Evolutionary conservation across 2,888 invertebrate genomes (phyloP).

Genomic region (Pammene aurita): DNA sequence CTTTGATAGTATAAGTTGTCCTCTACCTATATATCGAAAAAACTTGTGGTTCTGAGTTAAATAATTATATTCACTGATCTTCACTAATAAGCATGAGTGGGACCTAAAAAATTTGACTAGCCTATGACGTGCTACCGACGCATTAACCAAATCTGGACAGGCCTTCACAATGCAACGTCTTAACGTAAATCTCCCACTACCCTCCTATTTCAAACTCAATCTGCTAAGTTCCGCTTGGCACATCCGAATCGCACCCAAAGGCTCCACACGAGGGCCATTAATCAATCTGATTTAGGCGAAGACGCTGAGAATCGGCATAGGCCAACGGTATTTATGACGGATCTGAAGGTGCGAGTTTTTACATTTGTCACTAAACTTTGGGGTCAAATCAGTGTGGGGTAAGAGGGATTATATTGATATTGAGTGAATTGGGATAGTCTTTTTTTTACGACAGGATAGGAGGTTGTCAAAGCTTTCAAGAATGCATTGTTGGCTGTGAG

Average conservation of each 20-base stretch:
- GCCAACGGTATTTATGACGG: conserved; percentile 29
- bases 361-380: conserved; percentile 26
- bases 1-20: no score
- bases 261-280: conserved; percentile 33
- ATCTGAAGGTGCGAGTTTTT: background rate
- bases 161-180: background rate
- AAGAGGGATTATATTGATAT: background rate
- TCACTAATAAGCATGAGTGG: no score
- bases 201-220: conserved; percentile 31
- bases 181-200: conserved; percentile 5
- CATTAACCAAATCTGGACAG: no score
- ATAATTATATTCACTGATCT: no score
- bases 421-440: no score
- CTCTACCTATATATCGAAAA: no score
- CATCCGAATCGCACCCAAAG: conserved; percentile 22
- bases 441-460: no score
- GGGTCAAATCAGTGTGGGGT: conserved; percentile 5
- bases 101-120: no score
- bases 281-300: conserved; percentile 40
- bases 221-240: conserved; percentile 26
- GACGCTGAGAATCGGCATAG: background rate
- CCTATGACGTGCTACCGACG: no score
- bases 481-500: no score
- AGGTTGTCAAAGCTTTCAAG: no score
- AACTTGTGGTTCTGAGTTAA: no score